These are phyloP conservation scores for Diorhabda sublineata DNA, from an alignment of 1,140 invertebrate genomes.

Conservation along the genomic window DNA sequence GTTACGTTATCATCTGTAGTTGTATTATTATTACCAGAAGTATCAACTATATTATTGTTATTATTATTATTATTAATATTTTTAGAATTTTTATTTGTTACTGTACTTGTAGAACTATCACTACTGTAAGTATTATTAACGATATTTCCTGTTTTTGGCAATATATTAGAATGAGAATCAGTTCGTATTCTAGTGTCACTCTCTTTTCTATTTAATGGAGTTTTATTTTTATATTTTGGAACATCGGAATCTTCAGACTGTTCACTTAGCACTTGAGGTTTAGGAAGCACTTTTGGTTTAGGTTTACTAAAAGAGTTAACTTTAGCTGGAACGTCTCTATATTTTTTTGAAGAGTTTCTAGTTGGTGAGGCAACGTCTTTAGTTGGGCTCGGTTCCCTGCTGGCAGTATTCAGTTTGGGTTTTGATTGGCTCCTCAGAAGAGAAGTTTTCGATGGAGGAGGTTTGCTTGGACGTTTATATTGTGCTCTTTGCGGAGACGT, in stretches of 20 bases:
- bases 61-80: conserved; percentile 1
- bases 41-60: conserved; percentile 1
- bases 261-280: conserved; percentile 34
- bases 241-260: conserved; percentile 30
- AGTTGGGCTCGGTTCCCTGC: conserved; percentile 36
- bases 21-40: conserved; percentile 17
- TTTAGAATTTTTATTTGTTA: conserved; percentile 9
- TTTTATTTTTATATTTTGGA: conserved; percentile 14
- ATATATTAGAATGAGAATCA: conserved; percentile 28
- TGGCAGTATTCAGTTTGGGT: conserved; percentile 17
- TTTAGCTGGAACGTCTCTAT: conserved; percentile 43
- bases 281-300: conserved; percentile 42
- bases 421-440: conserved; percentile 30
- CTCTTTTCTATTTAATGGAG: conserved; percentile 26
- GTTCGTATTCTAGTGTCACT: conserved; percentile 30
- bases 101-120: conserved; percentile 27
- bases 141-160: conserved; percentile 28
- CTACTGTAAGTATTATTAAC: conserved; percentile 32
- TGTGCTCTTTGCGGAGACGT: conserved; percentile 31
- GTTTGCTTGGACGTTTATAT: conserved; percentile 6
- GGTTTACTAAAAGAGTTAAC: conserved; percentile 40
- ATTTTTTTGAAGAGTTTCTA: conserved; percentile 36
- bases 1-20: not conserved
- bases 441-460: conserved; percentile 7
- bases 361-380: conserved; percentile 31